Evolutionary conservation across 1,140 invertebrate genomes (phyloP), one percentile per base, ranked within the genome.

Genomic region (Drosophila triauraria): DNA sequence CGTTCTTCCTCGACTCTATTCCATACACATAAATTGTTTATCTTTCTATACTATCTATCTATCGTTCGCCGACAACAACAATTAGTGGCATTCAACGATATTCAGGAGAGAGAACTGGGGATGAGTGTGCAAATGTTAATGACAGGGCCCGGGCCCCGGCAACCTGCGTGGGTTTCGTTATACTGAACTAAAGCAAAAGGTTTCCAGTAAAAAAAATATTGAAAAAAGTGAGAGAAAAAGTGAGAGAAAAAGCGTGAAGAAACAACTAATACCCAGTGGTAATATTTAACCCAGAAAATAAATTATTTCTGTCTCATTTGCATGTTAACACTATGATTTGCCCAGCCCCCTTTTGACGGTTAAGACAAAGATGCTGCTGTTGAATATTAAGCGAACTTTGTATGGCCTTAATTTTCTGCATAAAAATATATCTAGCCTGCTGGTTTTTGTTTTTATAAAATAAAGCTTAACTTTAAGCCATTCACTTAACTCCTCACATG

Each of bases 11-110:
- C 46, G 20, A 12, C 44, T 13, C 38, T 46, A 56, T 42, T 47
- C 46, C 35, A 32, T 69, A 62, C 25, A 57, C 42, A 43, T 38
- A 47, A 72, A 61, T 63, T 71, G 80, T 80, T 74, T 84, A 84
- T 76, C 70, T 80, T 47, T 38, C 59, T 42, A n/a, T 42, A 30
- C 70, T 67, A 30, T 54, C 59, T 53, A 23, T 46, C 56, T 67
- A 17, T 48, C 23, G 53, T 15, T 10, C 3, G 59, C 15, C 44
- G 42, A 30, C 62, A 77, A 78, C 82, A 85, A 72, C 82, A 85
- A 77, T 84, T 72, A 57, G 46, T 58, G 60, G n/a, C 82, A 85
- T 84, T 85, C 78, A 85, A 30, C 56, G 44, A 61, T 9, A 43
- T 43, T 30, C 35, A 7, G 53, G 43, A 40, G 35, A 8, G 30